These are phyloP conservation scores for Dendronephthya gigantea DNA, from an alignment of 64 coral and sea anemone genomes.

Conservation along the genomic window DNA sequence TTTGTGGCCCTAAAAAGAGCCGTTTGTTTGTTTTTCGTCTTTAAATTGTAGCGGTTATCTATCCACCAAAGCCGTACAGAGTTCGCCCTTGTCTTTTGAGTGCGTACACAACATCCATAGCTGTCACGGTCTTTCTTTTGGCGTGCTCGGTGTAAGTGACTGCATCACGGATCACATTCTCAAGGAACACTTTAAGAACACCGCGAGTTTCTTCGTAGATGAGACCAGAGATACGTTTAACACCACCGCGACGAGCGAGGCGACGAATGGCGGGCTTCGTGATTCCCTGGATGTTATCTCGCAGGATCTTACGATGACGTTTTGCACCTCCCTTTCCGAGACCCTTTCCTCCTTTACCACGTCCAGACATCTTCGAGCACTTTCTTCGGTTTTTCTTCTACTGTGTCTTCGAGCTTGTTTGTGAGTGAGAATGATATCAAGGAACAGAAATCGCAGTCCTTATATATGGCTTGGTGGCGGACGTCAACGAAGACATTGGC, in stretches of 20 bases:
- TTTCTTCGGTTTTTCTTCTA: too few relatives aligned
- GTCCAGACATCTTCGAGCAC: not conserved
- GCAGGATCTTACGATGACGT: not conserved
- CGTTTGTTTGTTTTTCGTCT: not conserved
- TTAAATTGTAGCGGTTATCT: not conserved
- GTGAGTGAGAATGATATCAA: too few relatives aligned
- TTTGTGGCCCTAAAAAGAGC: too few relatives aligned
- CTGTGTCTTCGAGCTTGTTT: too few relatives aligned
- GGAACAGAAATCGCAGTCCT: too few relatives aligned
- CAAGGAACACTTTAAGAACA: conserved; percentile 3
- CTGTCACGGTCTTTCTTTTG: not conserved
- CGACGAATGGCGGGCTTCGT: conserved; percentile 8
- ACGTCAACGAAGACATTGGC: too few relatives aligned
- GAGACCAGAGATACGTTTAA: not conserved
- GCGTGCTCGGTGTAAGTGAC: conserved; percentile 10
- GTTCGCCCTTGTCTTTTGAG: not conserved
- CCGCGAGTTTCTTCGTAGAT: conserved; percentile 14
- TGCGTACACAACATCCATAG: conserved; percentile 9
- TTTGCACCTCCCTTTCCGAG: conserved; percentile 2
- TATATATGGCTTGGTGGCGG: too few relatives aligned
- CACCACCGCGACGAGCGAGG: conserved; percentile 7
- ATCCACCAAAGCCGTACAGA: conserved; percentile 3
- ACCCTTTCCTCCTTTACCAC: not conserved
- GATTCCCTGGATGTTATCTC: conserved; percentile 13
- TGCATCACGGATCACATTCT: conserved; percentile 2